Base-by-base conservation (phyloP, 2,888 invertebrate species). In the Anthophora plumipes region DNA sequence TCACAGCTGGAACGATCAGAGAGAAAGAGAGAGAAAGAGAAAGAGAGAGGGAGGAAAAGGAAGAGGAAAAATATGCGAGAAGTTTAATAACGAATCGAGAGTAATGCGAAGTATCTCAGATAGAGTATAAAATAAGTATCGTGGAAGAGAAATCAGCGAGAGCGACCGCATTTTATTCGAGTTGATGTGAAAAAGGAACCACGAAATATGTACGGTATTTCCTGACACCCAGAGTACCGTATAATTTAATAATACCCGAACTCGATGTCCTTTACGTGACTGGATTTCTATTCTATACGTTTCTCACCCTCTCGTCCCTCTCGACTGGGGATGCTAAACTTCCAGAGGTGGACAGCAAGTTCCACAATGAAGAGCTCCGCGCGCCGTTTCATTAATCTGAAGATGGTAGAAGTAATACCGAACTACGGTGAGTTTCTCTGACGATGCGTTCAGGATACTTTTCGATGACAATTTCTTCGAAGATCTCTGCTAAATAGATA, bases 221-320 rank as follows among this genome's bases (percentile, higher is more conserved):
- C 50, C 59, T 14, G 67, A 50, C 67, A 37, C 75, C n/a, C 41
- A 43, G 66, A 71, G 70, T 61, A 74, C 63, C 74, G 60, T 77
- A 74, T 80, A 82, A 86, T 86, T 86, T 84, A 86, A 86, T 84
- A 86, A 86, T 54, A 69, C 63, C 2, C 52, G n/a, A n/a, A 52
- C 54, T 74, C 54, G 74, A 79, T 82, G 75, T 70, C 39, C 68
- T 66, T 71, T 82, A 84, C 84, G 77, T 84, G 78, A 81, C 82
- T 72, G 77, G 79, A 79, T 86, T 86, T 86, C 82, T 83, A 79
- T 83, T 79, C 73, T 63, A 39, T 57, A 57, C 70, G 77, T 48
- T 70, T 77, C 48, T 9, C 57, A 14, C 63, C 31, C 31, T 4
- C 31, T 4, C 31, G 1, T 31, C 31, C 31, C 31, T 31, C 31